Evolutionary conservation across 2,797 vertebrate species (phyloP).

Genomic region (Podarcis siculus): DNA sequence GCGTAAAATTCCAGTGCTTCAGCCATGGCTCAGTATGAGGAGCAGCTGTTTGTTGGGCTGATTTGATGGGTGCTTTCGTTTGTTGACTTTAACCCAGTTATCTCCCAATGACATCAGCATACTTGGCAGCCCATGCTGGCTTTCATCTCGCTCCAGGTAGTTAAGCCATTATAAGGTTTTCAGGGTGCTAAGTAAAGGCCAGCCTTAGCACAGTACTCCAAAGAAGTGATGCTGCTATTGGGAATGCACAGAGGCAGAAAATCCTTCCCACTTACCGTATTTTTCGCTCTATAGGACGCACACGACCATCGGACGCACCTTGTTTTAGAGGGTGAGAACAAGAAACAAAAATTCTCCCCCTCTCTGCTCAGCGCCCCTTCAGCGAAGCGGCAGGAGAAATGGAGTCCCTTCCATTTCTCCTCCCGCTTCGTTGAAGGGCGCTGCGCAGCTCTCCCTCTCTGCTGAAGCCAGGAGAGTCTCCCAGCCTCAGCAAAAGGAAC

Average conservation of each 20-base stretch:
- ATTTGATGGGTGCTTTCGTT: background rate
- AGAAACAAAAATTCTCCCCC: too few species aligned
- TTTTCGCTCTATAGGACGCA: too few species aligned
- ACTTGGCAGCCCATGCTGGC: background rate
- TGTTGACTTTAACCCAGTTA: background rate
- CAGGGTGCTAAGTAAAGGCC: background rate
- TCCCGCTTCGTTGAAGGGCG: too few species aligned
- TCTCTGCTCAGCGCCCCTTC: too few species aligned
- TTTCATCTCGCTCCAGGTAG: background rate
- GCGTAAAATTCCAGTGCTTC: background rate
- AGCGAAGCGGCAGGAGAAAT: too few species aligned
- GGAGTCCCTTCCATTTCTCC: too few species aligned
- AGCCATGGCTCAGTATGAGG: background rate
- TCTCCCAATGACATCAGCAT: background rate
- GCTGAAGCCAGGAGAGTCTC: too few species aligned
- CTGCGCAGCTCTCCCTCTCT: too few species aligned
- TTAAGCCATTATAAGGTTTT: background rate
- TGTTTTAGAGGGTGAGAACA: too few species aligned
- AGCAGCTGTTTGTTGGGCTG: background rate
- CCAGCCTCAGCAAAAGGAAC: too few species aligned
- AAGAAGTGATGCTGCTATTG: background rate
- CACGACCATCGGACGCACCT: too few species aligned
- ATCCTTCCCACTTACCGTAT: background rate
- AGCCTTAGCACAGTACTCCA: background rate
- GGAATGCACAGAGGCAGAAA: background rate